A percentile compares a stretch with the other conserved stretches of the same genome.
phyloP scores from a whole-genome alignment of 2,113 vertebrate genomes.

The Entelurus aequoreus region DNA sequence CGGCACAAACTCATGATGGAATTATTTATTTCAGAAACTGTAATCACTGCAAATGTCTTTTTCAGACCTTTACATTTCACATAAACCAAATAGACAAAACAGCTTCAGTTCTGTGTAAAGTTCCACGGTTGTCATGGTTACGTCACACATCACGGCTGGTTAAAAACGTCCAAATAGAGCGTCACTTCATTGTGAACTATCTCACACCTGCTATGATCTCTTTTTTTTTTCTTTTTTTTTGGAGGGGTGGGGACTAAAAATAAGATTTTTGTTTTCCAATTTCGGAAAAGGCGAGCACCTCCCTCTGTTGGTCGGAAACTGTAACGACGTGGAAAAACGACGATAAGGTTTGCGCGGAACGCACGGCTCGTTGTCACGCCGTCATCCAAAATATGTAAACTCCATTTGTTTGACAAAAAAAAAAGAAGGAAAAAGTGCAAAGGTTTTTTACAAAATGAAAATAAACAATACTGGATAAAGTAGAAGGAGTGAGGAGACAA shows the following conservation, averaged over 20 bases:
- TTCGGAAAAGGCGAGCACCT: slow-evolving; percentile 26
- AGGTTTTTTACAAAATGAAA: slow-evolving; percentile 42
- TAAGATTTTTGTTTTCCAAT: not conserved
- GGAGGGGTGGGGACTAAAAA: not conserved
- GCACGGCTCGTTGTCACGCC: slow-evolving; percentile 28
- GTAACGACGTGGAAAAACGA: slow-evolving; percentile 29
- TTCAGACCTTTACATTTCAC: slow-evolving; percentile 73
- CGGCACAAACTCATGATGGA: slow-evolving; percentile 42
- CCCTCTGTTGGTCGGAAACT: slow-evolving; percentile 31
- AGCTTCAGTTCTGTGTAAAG: slow-evolving; percentile 42
- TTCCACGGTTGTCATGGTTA: slow-evolving; percentile 26
- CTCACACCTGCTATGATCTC: not conserved
- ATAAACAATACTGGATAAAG: slow-evolving; percentile 11
- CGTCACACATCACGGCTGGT: slow-evolving; percentile 9
- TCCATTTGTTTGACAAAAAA: slow-evolving; percentile 49
- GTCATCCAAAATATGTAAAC: slow-evolving; percentile 39
- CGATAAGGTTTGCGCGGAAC: slow-evolving; percentile 32
- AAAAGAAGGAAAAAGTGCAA: slow-evolving; percentile 37
- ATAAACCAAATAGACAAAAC: slow-evolving; percentile 67
- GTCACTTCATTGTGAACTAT: slow-evolving; percentile 10
- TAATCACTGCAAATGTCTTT: slow-evolving; percentile 70
- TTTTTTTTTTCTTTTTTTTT: not conserved
- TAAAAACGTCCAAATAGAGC: slow-evolving; percentile 10
- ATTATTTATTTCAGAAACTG: slow-evolving; percentile 76
- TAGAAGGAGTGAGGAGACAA: slow-evolving; percentile 3